Evolutionary conservation across 2,888 invertebrate genomes (phyloP).

Genomic region (Halictus ligatus): DNA sequence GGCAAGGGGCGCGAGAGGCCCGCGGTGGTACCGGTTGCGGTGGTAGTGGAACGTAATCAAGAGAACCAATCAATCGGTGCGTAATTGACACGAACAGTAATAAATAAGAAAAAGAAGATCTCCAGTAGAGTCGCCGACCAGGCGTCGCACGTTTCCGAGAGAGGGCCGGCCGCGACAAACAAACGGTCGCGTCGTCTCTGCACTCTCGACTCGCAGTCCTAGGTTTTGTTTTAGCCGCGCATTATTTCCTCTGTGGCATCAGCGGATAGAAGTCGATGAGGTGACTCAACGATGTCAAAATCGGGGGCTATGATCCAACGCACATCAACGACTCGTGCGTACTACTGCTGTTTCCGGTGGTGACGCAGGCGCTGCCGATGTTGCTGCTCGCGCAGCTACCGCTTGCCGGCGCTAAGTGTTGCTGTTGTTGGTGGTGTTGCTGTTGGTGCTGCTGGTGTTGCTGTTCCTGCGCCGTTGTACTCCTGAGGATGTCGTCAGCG

Average conservation of each 20-base stretch:
- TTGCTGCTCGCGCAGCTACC: slow-evolving; percentile 68
- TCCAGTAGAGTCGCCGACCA: slow-evolving; percentile 63
- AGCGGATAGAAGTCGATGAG: slow-evolving; percentile 83
- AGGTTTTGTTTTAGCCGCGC: slow-evolving; percentile 29
- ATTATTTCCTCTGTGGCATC: slow-evolving; percentile 77
- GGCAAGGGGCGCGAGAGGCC: slow-evolving; percentile 41
- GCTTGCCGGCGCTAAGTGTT: slow-evolving; percentile 61
- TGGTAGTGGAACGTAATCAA: slow-evolving; percentile 59
- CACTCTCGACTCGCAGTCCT: slow-evolving; percentile 14
- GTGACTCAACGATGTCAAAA: slow-evolving; percentile 82
- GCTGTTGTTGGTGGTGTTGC: slow-evolving; percentile 65
- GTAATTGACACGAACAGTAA: slow-evolving; percentile 82
- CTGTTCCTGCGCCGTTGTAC: slow-evolving; percentile 76
- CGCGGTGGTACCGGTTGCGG: slow-evolving; percentile 35
- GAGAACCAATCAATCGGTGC: slow-evolving; percentile 59
- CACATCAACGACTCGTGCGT: slow-evolving; percentile 83
- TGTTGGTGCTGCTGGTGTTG: slow-evolving; percentile 70
- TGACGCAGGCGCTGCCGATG: slow-evolving; percentile 68
- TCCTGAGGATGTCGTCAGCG: slow-evolving; percentile 85
- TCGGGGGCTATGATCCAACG: slow-evolving; percentile 83
- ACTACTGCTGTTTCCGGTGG: slow-evolving; percentile 72
- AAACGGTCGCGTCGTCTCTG: slow-evolving; percentile 17
- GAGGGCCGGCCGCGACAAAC: slow-evolving; percentile 17
- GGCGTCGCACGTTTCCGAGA: slow-evolving; percentile 50
- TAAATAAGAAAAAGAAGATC: slow-evolving; percentile 68